Conservation (phyloP, 2,888 invertebrate species). For the Anaspis maculata region DNA sequence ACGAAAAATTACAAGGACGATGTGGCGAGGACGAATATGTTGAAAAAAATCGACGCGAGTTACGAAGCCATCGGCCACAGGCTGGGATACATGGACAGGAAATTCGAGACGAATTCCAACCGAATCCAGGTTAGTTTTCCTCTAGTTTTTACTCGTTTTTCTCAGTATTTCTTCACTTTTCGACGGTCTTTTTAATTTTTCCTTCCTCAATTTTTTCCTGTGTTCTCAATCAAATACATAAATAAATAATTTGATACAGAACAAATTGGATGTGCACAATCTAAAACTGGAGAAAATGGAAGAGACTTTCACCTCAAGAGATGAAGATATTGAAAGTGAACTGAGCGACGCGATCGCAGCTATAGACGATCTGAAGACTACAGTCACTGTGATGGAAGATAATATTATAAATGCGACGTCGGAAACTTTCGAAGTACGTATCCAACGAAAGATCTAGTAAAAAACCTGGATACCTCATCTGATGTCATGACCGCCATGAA, state of each 20-base stretch:
- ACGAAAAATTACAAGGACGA: slow-evolving; percentile 41
- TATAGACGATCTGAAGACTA: slow-evolving; percentile 36
- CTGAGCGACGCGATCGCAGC: slow-evolving; percentile 33
- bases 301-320: slow-evolving; percentile 30
- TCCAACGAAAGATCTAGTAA: too few relatives aligned
- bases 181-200: too few relatives aligned
- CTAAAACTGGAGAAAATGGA: slow-evolving; percentile 35
- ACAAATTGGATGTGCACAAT: slow-evolving; percentile 28
- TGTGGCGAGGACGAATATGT: slow-evolving; percentile 35
- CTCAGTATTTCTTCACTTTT: too few relatives aligned
- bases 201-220: too few relatives aligned
- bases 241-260: slow-evolving; percentile 18
- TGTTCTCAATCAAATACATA: slow-evolving; percentile 3
- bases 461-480: too few relatives aligned
- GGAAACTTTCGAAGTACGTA: slow-evolving; percentile 24
- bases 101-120: slow-evolving; percentile 32
- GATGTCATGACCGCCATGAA: too few relatives aligned
- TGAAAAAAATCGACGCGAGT: slow-evolving; percentile 39
- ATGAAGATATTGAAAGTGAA: slow-evolving; percentile 36
- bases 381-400: slow-evolving; percentile 24
- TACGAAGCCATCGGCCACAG: slow-evolving; percentile 41
- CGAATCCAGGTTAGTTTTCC: slow-evolving; percentile 43
- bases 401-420: slow-evolving; percentile 28
- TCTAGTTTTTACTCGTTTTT: too few relatives aligned
- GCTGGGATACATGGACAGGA: slow-evolving; percentile 37